Conservation (phyloP, 2,797 vertebrate species). For the Amniataba percoides region DNA sequence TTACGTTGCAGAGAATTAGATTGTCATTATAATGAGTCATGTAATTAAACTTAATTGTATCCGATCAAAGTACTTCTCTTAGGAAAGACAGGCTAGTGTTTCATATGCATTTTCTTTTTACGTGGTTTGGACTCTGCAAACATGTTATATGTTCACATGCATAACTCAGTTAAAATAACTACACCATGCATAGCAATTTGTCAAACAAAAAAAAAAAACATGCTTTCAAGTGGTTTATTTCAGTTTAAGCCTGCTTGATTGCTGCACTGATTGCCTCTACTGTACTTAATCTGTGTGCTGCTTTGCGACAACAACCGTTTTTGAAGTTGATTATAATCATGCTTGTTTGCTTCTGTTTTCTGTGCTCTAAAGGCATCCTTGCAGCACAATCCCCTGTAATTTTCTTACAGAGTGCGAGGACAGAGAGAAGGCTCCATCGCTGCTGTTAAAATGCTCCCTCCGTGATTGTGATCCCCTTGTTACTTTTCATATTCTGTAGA, state of each 20-base stretch:
- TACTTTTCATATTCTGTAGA: neutral
- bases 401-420: conserved; percentile 30
- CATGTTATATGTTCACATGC: conserved; percentile 5
- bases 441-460: conserved; percentile 21
- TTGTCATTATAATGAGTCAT: neutral
- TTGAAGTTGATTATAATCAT: conserved; percentile 58
- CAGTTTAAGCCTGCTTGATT: conserved; percentile 54
- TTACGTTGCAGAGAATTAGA: neutral
- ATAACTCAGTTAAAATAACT: conserved; percentile 5
- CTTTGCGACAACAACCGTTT: conserved; percentile 36
- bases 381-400: conserved; percentile 10
- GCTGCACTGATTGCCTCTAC: conserved; percentile 61
- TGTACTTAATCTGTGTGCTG: conserved; percentile 34
- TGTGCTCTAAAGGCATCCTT: conserved; percentile 20
- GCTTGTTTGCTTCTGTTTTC: conserved; percentile 43
- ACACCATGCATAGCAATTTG: conserved; percentile 15
- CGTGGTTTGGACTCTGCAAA: neutral
- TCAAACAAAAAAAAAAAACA: conserved; percentile 5
- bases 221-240: conserved; percentile 48
- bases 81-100: neutral
- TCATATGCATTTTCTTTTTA: neutral
- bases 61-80: neutral
- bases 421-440: conserved; percentile 13
- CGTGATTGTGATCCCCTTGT: conserved; percentile 10
- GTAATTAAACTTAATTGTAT: neutral